Base-by-base conservation (phyloP, 1,140 invertebrate genomes). In the Drosophila hydei region DNA sequence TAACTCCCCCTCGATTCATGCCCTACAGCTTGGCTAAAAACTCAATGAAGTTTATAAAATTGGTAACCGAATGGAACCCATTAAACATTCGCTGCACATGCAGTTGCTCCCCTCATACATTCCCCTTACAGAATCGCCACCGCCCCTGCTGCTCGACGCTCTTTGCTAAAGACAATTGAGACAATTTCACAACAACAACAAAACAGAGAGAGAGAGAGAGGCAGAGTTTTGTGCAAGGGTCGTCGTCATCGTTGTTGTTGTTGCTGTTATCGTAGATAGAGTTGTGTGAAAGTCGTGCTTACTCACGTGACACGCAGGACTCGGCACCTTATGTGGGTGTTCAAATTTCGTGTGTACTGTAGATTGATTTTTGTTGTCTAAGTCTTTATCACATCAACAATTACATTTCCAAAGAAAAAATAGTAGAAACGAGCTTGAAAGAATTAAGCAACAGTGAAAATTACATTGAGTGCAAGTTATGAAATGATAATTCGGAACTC, bases 41-140 rank as follows among this genome's bases (percentile, higher is more conserved):
- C 38, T 73, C 58, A 75, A 69, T 73, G 45, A 73, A 81, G 52
- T 63, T 55, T 30, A 16, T 18, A 56, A 71, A 56, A 64, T 36
- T 69, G 55, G 33, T 12, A 43, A 23, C 2, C 38, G 60, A 43
- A 30, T 52, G 23, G 43, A 8, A 16, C 14, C 52, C 69, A 65
- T 72, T 72, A 54, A 67, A 54, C 47, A 72, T 72, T 72, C 63
- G 55, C 25, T 72, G 63, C 63, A 67, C 62, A 58, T 71, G 61
- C 68, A 65, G 43, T 19, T 27, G 4, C 9, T 11, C 8, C 43
- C 43, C 30, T 27, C 5, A 4, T 19, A 19, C 33, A 4, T 33
- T 11, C 16, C 43, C 43, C 43, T 27, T 5, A 4, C 19, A 45
- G 52, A 38, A 23, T 18, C 36, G 47, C 27, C 16, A 62, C 48